Percentiles rank a stretch among this genome's conserved stretches.
phyloP scores from a whole-genome alignment of 2,113 vertebrate genomes.

The Sterna hirundo region DNA sequence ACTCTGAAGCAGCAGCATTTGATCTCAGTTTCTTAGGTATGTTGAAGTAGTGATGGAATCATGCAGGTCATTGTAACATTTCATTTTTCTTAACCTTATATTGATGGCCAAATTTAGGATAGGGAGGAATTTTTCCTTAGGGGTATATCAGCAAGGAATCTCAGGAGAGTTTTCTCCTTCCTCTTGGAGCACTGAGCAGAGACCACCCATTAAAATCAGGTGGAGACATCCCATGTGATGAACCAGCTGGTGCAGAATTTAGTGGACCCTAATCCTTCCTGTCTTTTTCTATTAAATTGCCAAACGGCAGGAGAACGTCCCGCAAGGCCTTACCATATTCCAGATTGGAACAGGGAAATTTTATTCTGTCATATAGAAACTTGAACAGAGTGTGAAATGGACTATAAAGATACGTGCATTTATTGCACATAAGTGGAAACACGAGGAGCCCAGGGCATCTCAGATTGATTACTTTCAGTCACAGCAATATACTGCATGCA shows the following conservation, averaged over 20 bases:
- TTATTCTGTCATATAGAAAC: conserved; percentile 44
- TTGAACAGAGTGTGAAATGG: conserved; percentile 5
- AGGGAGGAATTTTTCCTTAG: not conserved
- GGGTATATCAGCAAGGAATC: not conserved
- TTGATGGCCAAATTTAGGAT: not conserved
- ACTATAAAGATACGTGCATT: conserved; percentile 22
- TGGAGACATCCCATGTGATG: not conserved
- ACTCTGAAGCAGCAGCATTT: not conserved
- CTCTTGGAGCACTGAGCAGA: not conserved
- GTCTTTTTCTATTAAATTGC: conserved; percentile 14
- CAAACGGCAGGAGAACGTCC: not conserved
- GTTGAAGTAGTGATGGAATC: not conserved
- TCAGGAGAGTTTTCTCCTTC: not conserved
- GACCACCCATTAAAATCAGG: not conserved
- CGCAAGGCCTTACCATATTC: not conserved
- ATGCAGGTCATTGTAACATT: conserved; percentile 7
- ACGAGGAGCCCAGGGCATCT: not conserved
- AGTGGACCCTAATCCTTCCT: not conserved
- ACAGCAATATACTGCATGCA: not conserved
- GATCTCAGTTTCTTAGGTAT: not conserved
- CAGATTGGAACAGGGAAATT: conserved; percentile 43
- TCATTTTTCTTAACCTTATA: conserved; percentile 25
- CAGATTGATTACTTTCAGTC: not conserved
- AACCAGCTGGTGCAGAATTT: not conserved
- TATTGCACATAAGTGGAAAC: conserved; percentile 1